These are phyloP conservation scores for Phylloscopus whistleri DNA, from an alignment of 2,113 vertebrate genomes.

Conservation along the genomic window DNA sequence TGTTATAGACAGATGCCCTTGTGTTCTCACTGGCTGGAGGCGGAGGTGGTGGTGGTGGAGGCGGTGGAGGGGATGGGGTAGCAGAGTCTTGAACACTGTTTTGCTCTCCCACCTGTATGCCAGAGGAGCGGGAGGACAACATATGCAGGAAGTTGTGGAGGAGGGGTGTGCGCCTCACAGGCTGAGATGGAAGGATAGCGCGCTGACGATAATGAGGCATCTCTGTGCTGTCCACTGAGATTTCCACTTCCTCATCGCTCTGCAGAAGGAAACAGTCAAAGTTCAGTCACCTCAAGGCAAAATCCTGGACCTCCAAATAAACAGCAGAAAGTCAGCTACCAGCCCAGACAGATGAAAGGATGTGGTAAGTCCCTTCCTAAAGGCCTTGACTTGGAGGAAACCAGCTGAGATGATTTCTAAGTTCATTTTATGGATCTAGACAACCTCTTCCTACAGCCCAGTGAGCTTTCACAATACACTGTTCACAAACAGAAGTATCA, in stretches of 20 bases:
- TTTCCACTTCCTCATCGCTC: conserved; percentile 95
- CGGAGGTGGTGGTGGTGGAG: conserved; percentile 78
- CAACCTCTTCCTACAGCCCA: not conserved
- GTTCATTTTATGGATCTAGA: not conserved
- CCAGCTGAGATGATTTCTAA: not conserved
- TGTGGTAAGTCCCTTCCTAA: not conserved
- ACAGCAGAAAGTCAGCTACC: not conserved
- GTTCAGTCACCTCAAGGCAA: not conserved
- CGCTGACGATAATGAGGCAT: conserved; percentile 94
- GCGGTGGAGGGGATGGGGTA: conserved; percentile 81
- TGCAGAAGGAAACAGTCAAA: conserved; percentile 51
- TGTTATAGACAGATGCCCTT: conserved; percentile 84
- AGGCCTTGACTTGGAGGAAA: not conserved
- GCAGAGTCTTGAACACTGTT: conserved; percentile 79
- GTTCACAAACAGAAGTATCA: not conserved
- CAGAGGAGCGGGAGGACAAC: conserved; percentile 92
- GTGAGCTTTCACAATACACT: not conserved
- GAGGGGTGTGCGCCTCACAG: conserved; percentile 93
- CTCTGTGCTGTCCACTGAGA: conserved; percentile 94
- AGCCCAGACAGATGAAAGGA: not conserved
- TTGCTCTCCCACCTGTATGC: conserved; percentile 85
- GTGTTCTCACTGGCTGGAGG: conserved; percentile 78
- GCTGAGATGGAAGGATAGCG: conserved; percentile 91
- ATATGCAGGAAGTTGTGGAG: conserved; percentile 99
- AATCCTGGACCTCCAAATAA: not conserved